Percentiles rank a stretch among this genome's conserved stretches.
Evolutionary conservation across 1,140 invertebrate genomes (phyloP).

Genomic region (Rhagoletis pomonella): DNA sequence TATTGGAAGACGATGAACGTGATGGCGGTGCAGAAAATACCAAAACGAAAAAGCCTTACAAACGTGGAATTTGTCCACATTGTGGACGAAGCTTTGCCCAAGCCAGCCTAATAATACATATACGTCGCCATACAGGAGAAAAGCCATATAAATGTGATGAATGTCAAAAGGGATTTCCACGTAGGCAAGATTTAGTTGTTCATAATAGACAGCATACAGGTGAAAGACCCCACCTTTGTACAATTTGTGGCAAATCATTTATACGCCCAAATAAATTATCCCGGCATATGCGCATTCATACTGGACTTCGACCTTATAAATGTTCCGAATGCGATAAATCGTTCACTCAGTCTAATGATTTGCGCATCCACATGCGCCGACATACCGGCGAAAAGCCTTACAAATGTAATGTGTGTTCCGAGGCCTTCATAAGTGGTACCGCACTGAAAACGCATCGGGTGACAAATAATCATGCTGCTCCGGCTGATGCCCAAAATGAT

Average conservation of each 20-base stretch:
- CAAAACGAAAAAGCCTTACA: constrained; percentile 60
- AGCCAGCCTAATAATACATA: constrained; percentile 77
- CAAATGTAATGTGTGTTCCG: constrained; percentile 65
- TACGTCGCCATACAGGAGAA: constrained; percentile 76
- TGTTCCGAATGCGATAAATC: constrained; percentile 77
- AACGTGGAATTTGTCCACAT: constrained; percentile 74
- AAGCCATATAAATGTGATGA: constrained; percentile 67
- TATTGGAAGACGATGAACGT: background rate
- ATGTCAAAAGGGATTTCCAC: constrained; percentile 67
- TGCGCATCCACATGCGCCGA: constrained; percentile 76
- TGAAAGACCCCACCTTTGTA: constrained; percentile 77
- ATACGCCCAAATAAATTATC: constrained; percentile 76
- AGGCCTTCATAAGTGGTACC: constrained; percentile 67
- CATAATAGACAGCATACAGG: constrained; percentile 78
- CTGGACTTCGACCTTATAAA: constrained; percentile 77
- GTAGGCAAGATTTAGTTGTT: constrained; percentile 65
- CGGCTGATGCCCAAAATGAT: background rate
- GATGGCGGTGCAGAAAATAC: background rate
- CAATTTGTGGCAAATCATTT: constrained; percentile 76
- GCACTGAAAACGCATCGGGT: constrained; percentile 65
- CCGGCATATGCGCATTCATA: constrained; percentile 79
- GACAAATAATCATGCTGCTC: constrained; percentile 60
- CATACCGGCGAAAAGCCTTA: constrained; percentile 78
- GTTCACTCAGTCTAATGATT: constrained; percentile 78
- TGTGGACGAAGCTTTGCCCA: constrained; percentile 77